Base-by-base conservation (phyloP, 2,797 vertebrate species). In the Enteromius mattozi region DNA sequence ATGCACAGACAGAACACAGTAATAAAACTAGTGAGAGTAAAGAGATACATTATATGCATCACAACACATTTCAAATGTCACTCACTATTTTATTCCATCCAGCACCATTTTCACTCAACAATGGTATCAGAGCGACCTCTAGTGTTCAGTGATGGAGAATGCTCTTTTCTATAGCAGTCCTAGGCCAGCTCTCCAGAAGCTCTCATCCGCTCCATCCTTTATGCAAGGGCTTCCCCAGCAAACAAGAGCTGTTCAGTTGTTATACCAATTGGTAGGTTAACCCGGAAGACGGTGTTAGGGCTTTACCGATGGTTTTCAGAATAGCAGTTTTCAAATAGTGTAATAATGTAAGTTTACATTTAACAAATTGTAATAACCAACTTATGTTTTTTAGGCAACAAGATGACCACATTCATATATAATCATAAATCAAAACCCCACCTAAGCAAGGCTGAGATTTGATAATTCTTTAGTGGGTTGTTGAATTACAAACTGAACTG, bases 131-230 rank as follows among this genome's bases (percentile, higher is more conserved):
- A 24, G 87, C 65, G 2, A 85, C 90, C 35, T 85, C 92, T 45
- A 92, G 88, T 86, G 78, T 81, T 37, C 16, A 8, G 86, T 24
- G 21, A 84, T 81, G 35, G 91, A 91, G 82, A 92, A 0, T 30
- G 72, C 78, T 84, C 90, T 88, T 80, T 75, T 92, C 84, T 72
- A 93, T 92, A 79, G 90, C 93, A 2, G 92, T 92, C 85, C 94
- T 93, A 85, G 93, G 93, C 85, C 2, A 93, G 93, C 89, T 94
- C 92, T 16, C 92, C 91, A 9, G 87, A 92, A 2, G 93, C 92
- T 24, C 94, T 94, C 93, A 94, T 94, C 83, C 90, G 90, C 78
- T 95, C 93, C 72, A 94, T 95, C 81, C 87, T 93, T 30, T 92
- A 82, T 70, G 92, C 88, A 42, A 95, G 90, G 1, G 90, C 91